Evolutionary conservation across 1,140 invertebrate genomes (phyloP), one percentile per base, ranked within the genome.

Genomic region (Coelopa frigida): DNA sequence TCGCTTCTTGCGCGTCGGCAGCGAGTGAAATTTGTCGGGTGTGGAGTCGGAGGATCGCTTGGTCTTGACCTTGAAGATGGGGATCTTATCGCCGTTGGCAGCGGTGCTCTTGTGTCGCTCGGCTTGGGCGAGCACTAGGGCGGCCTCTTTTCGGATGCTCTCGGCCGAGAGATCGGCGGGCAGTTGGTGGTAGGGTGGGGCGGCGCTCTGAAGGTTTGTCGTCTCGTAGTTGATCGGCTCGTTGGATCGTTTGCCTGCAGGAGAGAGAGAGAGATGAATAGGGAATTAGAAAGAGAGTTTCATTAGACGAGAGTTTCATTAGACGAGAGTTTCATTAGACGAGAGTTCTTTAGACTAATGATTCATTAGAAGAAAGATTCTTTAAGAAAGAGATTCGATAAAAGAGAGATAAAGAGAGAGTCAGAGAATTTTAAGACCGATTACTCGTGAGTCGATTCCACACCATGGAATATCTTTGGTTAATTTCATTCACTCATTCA

Each of bases 101-200:
- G 62, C 66, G 39, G 62, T 69, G 43, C 66, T 68, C 29, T 67
- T 64, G 18, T 67, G 63, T 24, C 61, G 41, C 10, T 67, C 66
- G 2, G 66, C 66, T 50, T 69, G 66, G 23, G 61, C 56, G 6
- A 69, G 53, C 22, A 69, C 66, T 21, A 67, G 36, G 7, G 66
- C 67, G 23, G 67, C 67, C 53, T 70, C 67, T 50, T 66, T 66
- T 24, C 61, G 56, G 35, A 70, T 63, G 33, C 57, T 58, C 48
- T 56, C 57, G 18, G 62, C 57, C 54, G 64, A 57, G 32, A 69
- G 56, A 50, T 69, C 64, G 14, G 55, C 51, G 39, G 66, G 66
- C 23, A 69, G 46, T 36, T 70, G 62, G 50, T 66, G 62, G 44
- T 66, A 66, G 17, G 53, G 47, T 18, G 38, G 31, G 27, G 14